These are phyloP conservation scores for Cygnus buccinator DNA, from an alignment of 2,113 vertebrate genomes.

Conservation along the genomic window DNA sequence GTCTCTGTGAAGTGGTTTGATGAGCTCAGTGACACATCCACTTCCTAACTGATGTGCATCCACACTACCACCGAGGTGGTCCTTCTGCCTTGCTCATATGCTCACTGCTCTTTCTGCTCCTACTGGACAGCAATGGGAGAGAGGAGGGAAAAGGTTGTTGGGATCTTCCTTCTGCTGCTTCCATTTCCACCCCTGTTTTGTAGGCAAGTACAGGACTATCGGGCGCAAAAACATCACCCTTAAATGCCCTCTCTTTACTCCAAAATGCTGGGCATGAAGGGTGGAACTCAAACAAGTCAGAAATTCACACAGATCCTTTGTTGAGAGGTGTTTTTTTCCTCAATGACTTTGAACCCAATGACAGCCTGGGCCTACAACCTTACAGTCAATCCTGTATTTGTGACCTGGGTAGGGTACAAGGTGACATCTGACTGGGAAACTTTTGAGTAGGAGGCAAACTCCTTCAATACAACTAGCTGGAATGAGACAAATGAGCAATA, in stretches of 20 bases:
- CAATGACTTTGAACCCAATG: neutral
- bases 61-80: rapidly evolving
- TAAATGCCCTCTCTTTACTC: neutral
- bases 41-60: neutral
- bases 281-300: neutral
- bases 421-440: neutral
- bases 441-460: neutral
- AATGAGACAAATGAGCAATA: neutral
- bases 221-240: neutral
- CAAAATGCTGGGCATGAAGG: neutral
- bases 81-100: neutral
- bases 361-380: neutral
- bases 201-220: neutral
- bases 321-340: neutral
- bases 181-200: neutral
- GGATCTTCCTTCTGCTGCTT: neutral
- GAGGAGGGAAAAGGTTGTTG: neutral
- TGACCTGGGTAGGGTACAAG: neutral
- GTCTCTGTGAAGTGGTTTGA: neutral
- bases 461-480: neutral
- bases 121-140: neutral
- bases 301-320: neutral
- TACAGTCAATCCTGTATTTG: neutral
- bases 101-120: neutral
- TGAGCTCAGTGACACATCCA: neutral